Conservation (phyloP, 2,888 invertebrate species). For the Volucella bombylans region DNA sequence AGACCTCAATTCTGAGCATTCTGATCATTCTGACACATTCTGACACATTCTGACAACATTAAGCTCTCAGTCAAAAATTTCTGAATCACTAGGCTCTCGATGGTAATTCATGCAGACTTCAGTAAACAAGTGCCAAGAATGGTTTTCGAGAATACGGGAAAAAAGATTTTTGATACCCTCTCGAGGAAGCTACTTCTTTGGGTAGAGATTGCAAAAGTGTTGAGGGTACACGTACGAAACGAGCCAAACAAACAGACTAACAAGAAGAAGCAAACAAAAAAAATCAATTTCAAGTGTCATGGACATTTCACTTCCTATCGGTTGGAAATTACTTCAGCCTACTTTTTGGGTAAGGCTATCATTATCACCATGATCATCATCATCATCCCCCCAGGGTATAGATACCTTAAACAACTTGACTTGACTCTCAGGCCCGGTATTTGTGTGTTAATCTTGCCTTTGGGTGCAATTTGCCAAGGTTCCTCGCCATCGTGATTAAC, state of each 20-base stretch:
- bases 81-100: constrained; percentile 11
- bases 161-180: constrained; percentile 25
- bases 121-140: constrained; percentile 6
- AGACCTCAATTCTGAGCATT: background rate
- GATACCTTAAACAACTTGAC: constrained; percentile 31
- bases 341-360: constrained; percentile 26
- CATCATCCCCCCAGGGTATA: constrained; percentile 33
- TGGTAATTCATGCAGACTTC: constrained; percentile 12
- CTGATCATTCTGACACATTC: background rate
- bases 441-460: constrained; percentile 44
- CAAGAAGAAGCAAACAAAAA: constrained; percentile 2
- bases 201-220: background rate
- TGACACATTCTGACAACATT: constrained; percentile 6
- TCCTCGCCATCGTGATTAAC: constrained; percentile 44
- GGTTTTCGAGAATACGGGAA: background rate
- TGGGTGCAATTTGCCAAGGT: constrained; percentile 60
- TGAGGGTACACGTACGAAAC: constrained; percentile 11
- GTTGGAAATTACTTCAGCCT: constrained; percentile 49
- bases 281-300: constrained; percentile 37
- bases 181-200: constrained; percentile 4
- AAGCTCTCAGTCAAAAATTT: background rate
- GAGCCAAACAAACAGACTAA: constrained; percentile 18
- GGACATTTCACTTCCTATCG: constrained; percentile 55
- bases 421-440: constrained; percentile 25
- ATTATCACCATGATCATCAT: constrained; percentile 5